Percentiles rank a stretch among this genome's conserved stretches.
phyloP scores from a whole-genome alignment of 2,797 vertebrate genomes.

The Sardinella longiceps region DNA sequence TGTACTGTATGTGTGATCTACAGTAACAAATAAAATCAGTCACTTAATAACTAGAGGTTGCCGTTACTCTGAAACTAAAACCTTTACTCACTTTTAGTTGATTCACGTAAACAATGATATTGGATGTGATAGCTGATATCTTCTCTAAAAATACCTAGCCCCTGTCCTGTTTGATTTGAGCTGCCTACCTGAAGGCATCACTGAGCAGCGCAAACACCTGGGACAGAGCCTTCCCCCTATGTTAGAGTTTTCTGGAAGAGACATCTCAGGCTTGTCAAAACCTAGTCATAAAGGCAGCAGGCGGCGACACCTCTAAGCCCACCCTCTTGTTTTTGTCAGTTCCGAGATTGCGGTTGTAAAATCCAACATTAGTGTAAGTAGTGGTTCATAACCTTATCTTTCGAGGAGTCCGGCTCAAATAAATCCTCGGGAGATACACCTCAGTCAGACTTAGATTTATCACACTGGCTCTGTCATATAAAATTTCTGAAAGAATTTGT shows the following conservation, averaged over 20 bases:
- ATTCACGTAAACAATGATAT: background rate
- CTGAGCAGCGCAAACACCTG: background rate
- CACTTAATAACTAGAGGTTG: background rate
- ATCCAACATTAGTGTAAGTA: slow-evolving; percentile 55
- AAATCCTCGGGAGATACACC: slow-evolving; percentile 56
- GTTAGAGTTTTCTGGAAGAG: background rate
- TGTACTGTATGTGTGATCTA: too few species aligned
- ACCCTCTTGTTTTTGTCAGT: slow-evolving; percentile 19
- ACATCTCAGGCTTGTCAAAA: background rate
- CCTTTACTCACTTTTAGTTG: background rate
- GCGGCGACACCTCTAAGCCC: background rate
- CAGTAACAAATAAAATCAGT: too few species aligned
- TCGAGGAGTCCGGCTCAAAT: slow-evolving; percentile 39
- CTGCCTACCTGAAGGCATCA: background rate
- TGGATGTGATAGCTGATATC: background rate
- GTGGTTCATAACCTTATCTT: slow-evolving; percentile 61
- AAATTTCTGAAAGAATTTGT: slow-evolving; percentile 49
- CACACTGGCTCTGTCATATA: slow-evolving; percentile 55
- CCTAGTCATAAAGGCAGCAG: background rate
- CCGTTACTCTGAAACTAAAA: background rate
- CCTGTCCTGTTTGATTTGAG: background rate
- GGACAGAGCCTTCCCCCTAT: background rate
- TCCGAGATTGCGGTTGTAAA: slow-evolving; percentile 31
- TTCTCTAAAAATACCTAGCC: background rate
- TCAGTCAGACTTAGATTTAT: slow-evolving; percentile 53